These are phyloP conservation scores for Micrasema minimum DNA, from an alignment of 1,140 invertebrate genomes.

Conservation along the genomic window DNA sequence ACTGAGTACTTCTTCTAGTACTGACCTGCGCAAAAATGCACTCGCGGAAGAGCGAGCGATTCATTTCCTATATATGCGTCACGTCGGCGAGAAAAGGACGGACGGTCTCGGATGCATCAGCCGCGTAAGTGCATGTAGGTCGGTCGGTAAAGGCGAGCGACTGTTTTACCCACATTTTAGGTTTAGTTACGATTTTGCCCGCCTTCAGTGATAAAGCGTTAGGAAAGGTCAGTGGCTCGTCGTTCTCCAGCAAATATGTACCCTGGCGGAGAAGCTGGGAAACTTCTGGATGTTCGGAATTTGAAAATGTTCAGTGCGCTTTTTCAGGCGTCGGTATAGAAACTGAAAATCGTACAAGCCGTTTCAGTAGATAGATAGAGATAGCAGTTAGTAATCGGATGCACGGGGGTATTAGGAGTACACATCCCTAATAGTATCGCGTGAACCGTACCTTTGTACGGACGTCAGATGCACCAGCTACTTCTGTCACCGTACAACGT, in stretches of 20 bases:
- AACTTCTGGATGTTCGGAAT: slow-evolving; percentile 33
- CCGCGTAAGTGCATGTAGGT: slow-evolving; percentile 68
- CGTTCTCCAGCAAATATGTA: slow-evolving; percentile 30
- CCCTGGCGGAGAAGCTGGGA: slow-evolving; percentile 53
- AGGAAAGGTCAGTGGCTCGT: slow-evolving; percentile 61
- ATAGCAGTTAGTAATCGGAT: no score
- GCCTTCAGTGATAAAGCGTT: slow-evolving; percentile 63
- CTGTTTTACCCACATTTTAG: slow-evolving; percentile 44
- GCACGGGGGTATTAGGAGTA: no score
- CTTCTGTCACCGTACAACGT: no score
- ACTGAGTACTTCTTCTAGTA: no score
- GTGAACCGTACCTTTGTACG: no score
- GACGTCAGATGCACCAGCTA: no score
- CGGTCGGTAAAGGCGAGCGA: slow-evolving; percentile 61
- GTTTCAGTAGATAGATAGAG: slow-evolving; percentile 25
- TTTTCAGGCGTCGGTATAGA: background rate
- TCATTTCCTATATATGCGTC: slow-evolving; percentile 23
- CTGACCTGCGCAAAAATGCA: slow-evolving; percentile 39
- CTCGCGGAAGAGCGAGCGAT: slow-evolving; percentile 56
- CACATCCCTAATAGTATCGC: no score
- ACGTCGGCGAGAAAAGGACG: slow-evolving; percentile 20
- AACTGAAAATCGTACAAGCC: background rate
- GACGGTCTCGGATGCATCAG: slow-evolving; percentile 49
- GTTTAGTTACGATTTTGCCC: slow-evolving; percentile 56
- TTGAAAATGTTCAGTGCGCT: slow-evolving; percentile 1